A percentile compares a stretch with the other conserved stretches of the same genome.
phyloP scores from a whole-genome alignment of 2,797 vertebrate genomes.

The Brotula barbata region DNA sequence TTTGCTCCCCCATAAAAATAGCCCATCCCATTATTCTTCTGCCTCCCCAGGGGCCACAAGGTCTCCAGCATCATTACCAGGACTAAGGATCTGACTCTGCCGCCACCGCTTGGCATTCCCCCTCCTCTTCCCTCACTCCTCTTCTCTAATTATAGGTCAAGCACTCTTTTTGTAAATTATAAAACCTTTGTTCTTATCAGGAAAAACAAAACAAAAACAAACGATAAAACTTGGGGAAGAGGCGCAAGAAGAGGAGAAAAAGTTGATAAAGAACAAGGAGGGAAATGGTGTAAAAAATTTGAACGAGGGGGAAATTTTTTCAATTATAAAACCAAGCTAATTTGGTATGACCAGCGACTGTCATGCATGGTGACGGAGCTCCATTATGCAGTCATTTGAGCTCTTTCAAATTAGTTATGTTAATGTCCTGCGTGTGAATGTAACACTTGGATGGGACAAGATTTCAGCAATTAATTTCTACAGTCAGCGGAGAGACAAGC shows the following conservation, averaged over 20 bases:
- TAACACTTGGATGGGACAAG: slow-evolving; percentile 99
- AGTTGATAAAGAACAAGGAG: slow-evolving; percentile 47
- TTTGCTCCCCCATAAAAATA: slow-evolving; percentile 98
- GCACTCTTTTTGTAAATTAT: slow-evolving; percentile 98
- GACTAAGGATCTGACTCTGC: slow-evolving; percentile 96
- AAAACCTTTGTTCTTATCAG: slow-evolving; percentile 98
- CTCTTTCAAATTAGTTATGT: slow-evolving; percentile 99
- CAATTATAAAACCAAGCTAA: slow-evolving; percentile 99
- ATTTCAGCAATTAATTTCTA: slow-evolving; percentile 99
- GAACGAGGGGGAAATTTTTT: slow-evolving; percentile 78
- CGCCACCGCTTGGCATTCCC: slow-evolving; percentile 81
- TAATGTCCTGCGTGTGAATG: slow-evolving; percentile 99
- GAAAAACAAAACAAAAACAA: slow-evolving; percentile 72
- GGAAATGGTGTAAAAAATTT: slow-evolving; percentile 80
- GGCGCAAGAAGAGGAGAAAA: slow-evolving; percentile 64
- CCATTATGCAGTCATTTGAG: slow-evolving; percentile 99
- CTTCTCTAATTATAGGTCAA: slow-evolving; percentile 99
- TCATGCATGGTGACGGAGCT: slow-evolving; percentile 98
- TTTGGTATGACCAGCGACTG: slow-evolving; percentile 99
- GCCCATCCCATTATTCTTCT: slow-evolving; percentile 99
- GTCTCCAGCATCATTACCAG: slow-evolving; percentile 99
- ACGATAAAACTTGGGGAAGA: slow-evolving; percentile 55
- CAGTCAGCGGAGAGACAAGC: slow-evolving; percentile 99
- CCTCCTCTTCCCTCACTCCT: slow-evolving; percentile 84
- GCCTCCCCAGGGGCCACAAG: slow-evolving; percentile 91